Base-by-base conservation (phyloP, 2,113 vertebrate genomes). In the Acanthisitta chloris region DNA sequence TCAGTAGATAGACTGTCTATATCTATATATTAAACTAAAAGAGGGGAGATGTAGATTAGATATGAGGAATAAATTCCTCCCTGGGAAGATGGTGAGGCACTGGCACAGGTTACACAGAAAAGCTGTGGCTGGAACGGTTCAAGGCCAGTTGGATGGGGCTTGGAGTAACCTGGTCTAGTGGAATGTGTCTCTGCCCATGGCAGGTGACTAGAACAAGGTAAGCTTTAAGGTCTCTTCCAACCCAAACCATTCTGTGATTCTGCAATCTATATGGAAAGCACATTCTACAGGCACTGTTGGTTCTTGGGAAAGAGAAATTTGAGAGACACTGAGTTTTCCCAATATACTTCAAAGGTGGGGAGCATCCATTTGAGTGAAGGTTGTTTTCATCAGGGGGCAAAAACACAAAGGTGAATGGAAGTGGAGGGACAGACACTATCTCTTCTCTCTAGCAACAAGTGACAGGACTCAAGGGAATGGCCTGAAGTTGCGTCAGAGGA, bases 111-210 rank as follows among this genome's bases (percentile, higher is more conserved):
- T 45, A 4, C 10, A 15, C 45, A 52, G 3, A 45, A n/a, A 4
- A 81, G 24, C 18, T 67, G 52, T 58, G 52, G 45, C n/a, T 40
- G 24, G 20, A 3, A 46, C 28, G 52, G 13, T 46, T 11, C 28
- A 29, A 48, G 17, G 31, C 17, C 25, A 55, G 11, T 0, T 64
- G 42, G 17, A 57, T 0, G 1, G 34, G 21, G 14, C 19, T 34
- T 55, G 57, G 42, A 55, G 57, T 34, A 48, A 7, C 7, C 10
- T 20, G 6, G 5, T 17, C 1, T 4, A 23, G 42, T 31, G 31
- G 20, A 42, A 55, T 5, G 3, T 33, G 8, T 45, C 45, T 33
- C 36, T 59, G 24, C 24, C 31, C 31, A 45, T 23, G 33, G 14
- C 26, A 45, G 18, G 18, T n/a, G 14, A 1, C 2, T 42, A 26